phyloP scores from a whole-genome alignment of 2,797 vertebrate species.

The Arctocebus calabarensis region DNA sequence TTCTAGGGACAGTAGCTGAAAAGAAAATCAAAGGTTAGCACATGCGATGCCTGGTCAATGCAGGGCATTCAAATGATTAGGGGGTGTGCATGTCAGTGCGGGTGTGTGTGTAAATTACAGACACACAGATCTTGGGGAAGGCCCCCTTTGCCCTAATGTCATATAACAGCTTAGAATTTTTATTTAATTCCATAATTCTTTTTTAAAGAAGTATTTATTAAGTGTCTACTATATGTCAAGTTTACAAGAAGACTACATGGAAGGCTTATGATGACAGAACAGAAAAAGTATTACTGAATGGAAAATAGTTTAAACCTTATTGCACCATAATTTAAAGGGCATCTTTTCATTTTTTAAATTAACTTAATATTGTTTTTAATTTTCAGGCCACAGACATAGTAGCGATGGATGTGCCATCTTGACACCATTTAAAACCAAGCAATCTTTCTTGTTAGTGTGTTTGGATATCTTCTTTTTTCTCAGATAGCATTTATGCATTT shows the following conservation, averaged over 20 bases:
- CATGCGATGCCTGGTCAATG: background rate
- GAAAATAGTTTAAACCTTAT: constrained; percentile 25
- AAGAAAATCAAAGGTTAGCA: background rate
- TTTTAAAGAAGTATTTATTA: constrained; percentile 36
- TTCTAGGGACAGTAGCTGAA: background rate
- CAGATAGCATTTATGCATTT: constrained; percentile 56
- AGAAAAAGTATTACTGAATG: background rate
- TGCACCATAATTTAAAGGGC: constrained; percentile 44
- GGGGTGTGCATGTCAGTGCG: rapidly evolving
- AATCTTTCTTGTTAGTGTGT: constrained; percentile 56
- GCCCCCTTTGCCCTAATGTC: background rate
- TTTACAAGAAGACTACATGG: background rate
- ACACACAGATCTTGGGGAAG: background rate
- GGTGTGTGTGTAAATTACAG: background rate
- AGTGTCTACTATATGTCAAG: background rate
- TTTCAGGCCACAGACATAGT: background rate
- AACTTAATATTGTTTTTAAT: constrained; percentile 62
- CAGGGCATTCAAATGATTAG: background rate
- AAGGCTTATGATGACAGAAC: constrained; percentile 34
- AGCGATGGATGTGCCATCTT: constrained; percentile 31
- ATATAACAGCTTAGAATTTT: constrained; percentile 14
- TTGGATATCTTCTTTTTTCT: constrained; percentile 54
- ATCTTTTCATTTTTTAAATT: constrained; percentile 54
- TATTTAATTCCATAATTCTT: constrained; percentile 34
- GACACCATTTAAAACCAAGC: constrained; percentile 65